Percentiles rank a stretch among this genome's conserved stretches.
Conservation (phyloP, 1,140 invertebrate species). For the Conus betulinus region DNA sequence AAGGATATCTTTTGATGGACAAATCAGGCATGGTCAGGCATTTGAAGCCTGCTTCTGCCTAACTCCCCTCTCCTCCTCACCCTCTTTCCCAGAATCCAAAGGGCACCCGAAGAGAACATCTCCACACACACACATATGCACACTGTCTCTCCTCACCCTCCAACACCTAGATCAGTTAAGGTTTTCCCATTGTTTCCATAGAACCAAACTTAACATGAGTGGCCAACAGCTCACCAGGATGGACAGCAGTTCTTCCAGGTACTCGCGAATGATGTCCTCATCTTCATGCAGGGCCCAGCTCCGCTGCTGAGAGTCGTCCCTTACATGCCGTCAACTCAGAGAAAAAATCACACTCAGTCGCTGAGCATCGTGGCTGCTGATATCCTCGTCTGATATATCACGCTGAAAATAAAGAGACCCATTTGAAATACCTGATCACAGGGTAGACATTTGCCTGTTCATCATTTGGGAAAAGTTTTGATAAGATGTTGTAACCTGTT, state of each 20-base stretch:
- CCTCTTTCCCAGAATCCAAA: no score
- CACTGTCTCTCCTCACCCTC: background rate
- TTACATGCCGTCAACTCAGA: constrained; percentile 89
- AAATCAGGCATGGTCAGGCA: no score
- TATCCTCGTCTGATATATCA: constrained; percentile 45
- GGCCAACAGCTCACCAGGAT: constrained; percentile 82
- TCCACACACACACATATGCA: constrained; percentile 3
- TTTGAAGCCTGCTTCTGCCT: no score
- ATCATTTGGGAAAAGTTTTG: no score
- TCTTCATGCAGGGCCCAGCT: constrained; percentile 96
- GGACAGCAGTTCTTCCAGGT: constrained; percentile 88
- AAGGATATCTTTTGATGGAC: no score
- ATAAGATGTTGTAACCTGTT: no score
- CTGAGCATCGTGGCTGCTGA: constrained; percentile 82
- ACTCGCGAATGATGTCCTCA: constrained; percentile 88
- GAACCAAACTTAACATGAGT: background rate
- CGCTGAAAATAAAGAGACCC: constrained; percentile 10
- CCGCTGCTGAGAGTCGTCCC: constrained; percentile 94
- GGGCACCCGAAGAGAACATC: background rate
- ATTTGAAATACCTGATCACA: no score
- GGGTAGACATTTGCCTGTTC: no score
- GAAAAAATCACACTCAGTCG: constrained; percentile 86
- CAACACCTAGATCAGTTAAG: no score
- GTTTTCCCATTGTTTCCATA: no score
- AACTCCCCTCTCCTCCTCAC: no score